Evolutionary conservation across 2,113 vertebrate species (phyloP).

Genomic region (Sorex fumeus): DNA sequence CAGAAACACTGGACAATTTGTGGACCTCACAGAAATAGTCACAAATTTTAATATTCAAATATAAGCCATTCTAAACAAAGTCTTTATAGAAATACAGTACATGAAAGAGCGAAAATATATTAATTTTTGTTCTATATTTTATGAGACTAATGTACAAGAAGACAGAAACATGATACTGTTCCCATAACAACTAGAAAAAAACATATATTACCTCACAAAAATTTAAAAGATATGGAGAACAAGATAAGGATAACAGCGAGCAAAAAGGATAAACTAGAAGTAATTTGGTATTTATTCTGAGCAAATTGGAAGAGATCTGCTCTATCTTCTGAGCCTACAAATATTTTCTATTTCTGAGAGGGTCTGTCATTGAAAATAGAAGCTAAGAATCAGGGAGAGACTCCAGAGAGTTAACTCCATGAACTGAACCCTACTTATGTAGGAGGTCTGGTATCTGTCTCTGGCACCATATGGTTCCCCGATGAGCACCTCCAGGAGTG

Average conservation of each 20-base stretch:
- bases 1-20: not conserved
- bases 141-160: not conserved
- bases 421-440: too few species aligned
- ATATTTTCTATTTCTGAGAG: constrained; percentile 9
- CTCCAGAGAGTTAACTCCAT: too few species aligned
- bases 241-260: too few species aligned
- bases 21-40: not conserved
- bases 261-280: not conserved
- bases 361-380: constrained; percentile 29
- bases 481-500: too few species aligned
- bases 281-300: not conserved
- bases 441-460: too few species aligned
- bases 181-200: not conserved
- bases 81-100: constrained; percentile 11
- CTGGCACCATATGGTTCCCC: too few species aligned
- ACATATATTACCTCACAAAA: not conserved
- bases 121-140: constrained; percentile 58
- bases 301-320: not conserved
- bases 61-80: constrained; percentile 7
- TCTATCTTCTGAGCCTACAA: not conserved
- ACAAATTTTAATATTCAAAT: constrained; percentile 52
- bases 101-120: constrained; percentile 23
- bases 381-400: not conserved
- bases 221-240: constrained; percentile 25
- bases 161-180: not conserved